Conservation (phyloP, 2,888 invertebrate genomes). For the Elmis aenea region DNA sequence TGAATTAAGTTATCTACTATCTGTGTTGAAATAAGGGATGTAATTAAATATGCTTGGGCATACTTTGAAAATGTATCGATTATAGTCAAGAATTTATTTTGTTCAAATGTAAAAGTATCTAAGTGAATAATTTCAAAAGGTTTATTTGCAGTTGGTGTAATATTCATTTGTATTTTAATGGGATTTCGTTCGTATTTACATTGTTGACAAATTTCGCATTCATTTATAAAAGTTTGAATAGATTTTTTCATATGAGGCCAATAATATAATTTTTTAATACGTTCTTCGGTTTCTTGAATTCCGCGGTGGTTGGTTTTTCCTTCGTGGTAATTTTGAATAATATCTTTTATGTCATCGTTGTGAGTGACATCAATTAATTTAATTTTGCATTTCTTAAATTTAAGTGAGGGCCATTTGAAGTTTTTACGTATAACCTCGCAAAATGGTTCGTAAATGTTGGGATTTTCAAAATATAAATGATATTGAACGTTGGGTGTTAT, state of each 20-base stretch:
- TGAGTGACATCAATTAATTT: conserved; percentile 10
- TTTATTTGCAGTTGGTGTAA: conserved; percentile 4
- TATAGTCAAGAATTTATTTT: conserved; percentile 4
- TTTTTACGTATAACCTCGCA: conserved; percentile 4
- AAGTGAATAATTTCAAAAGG: conserved; percentile 6
- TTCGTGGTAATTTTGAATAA: conserved; percentile 17
- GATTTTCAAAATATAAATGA: conserved; percentile 9
- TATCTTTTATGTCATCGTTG: conserved; percentile 11
- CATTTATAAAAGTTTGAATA: conserved; percentile 18
- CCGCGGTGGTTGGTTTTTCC: conserved; percentile 21
- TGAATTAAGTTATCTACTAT: conserved; percentile 16
- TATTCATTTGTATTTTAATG: conserved; percentile 2
- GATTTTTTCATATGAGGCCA: conserved; percentile 21
- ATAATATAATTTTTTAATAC: conserved; percentile 15
- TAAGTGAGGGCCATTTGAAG: conserved; percentile 1
- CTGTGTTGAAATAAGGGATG: conserved; percentile 13
- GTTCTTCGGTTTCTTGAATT: conserved; percentile 15
- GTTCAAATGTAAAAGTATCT: conserved; percentile 3
- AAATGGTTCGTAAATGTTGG: conserved; percentile 9
- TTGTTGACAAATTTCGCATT: conserved; percentile 17
- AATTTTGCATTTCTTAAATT: conserved; percentile 1
- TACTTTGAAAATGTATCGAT: conserved; percentile 6
- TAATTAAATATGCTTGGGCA: conserved; percentile 15
- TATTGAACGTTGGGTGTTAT: conserved; percentile 6
- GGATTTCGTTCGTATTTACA: conserved; percentile 21